These are phyloP conservation scores for Glaucomys volans DNA, from an alignment of 2,113 vertebrate species.

Conservation along the genomic window DNA sequence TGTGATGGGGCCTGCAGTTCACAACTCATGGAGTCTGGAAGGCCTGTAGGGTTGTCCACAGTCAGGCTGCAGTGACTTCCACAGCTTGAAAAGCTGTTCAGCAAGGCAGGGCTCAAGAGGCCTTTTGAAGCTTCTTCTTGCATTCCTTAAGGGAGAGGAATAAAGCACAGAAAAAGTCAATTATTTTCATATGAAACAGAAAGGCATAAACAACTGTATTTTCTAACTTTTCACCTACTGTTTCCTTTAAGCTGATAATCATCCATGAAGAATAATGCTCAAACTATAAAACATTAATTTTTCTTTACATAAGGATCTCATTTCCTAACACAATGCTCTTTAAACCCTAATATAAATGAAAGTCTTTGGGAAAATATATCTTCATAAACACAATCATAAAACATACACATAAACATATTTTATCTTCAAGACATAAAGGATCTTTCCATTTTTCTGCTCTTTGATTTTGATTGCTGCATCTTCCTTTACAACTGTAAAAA, in stretches of 20 bases:
- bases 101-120: neutral
- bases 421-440: neutral
- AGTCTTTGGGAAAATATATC: neutral
- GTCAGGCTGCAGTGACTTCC: neutral
- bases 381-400: neutral
- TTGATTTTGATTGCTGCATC: neutral
- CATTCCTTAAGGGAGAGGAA: neutral
- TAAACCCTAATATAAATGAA: constrained; percentile 28
- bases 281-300: neutral
- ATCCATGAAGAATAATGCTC: neutral
- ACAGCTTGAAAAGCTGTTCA: neutral
- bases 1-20: neutral
- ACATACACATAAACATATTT: neutral
- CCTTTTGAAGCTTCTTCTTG: neutral
- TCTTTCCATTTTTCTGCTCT: neutral
- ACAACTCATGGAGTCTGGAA: neutral
- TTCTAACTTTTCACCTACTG: constrained; percentile 17
- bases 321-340: neutral
- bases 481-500: constrained; percentile 25
- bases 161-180: neutral
- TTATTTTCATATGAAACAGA: constrained; percentile 6
- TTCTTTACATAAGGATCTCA: neutral
- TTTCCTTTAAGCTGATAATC: constrained; percentile 8
- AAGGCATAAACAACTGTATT: neutral
- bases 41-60: fast-evolving